Evolutionary conservation across 2,888 invertebrate genomes (phyloP), one percentile per base, ranked within the genome.

Genomic region (Acrocyrtus sp.): DNA sequence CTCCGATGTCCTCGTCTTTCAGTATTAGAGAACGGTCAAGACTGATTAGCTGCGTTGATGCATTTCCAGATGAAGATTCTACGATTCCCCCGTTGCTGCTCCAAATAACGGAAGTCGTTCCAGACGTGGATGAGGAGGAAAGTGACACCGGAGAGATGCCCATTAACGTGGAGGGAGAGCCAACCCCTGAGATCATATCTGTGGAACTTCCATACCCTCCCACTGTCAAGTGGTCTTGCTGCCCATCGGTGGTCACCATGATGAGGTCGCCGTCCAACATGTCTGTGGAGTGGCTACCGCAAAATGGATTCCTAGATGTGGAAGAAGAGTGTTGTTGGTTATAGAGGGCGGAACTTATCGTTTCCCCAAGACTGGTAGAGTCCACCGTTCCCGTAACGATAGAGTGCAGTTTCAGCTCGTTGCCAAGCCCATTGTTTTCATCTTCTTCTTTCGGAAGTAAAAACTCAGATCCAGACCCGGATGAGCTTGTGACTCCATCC

Each of bases 1-100:
- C 72, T 15, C 56, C 65, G 27, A 65, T 50, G n/a, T 61, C 61
- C 10, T 72, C 70, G 43, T 58, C 63, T 15, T 72, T 72, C 24
- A 72, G 24, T 1, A 72, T 48, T 5, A 60, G 19, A 1, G 29
- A 41, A 22, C 12, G 34, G 34, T 34, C 34, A 8, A 34, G 12
- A 34, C 12, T 5, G 34, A 34, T 5, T 5, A 12, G 34, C 6
- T 8, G 5, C 5, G 6, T 34, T n/a, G n/a, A n/a, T n/a, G n/a
- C n/a, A n/a, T n/a, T n/a, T n/a, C n/a, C n/a, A 26, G 39, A 12
- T 2, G 47, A 41, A 27, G 22, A 19, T 26, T 53, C 68, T 22
- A 50, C 56, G n/a, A 53, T 41, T 1, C 53, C 62, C 12, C 47
- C 43, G n/a, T 47, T 26, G 34, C 17, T 48, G 15, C 45, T 34